phyloP scores from a whole-genome alignment of 1,140 invertebrate genomes.

The Drosophila obscura region DNA sequence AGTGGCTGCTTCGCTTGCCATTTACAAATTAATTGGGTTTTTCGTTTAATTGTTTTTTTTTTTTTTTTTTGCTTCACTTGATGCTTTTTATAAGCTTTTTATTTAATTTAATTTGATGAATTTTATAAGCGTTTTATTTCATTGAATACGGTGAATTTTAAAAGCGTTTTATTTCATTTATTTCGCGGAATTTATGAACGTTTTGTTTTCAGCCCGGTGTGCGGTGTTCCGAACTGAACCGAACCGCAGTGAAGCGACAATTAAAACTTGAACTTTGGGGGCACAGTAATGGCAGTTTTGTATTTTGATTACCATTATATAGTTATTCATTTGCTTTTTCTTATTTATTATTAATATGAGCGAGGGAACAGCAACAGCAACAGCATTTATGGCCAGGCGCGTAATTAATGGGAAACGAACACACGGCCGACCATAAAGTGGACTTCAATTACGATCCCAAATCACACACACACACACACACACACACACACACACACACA shows the following conservation, averaged over 20 bases:
- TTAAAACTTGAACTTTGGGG: slow-evolving; percentile 63
- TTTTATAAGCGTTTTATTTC: too few relatives aligned
- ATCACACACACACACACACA: slow-evolving; percentile 27
- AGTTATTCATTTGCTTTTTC: slow-evolving; percentile 68
- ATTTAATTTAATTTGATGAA: too few relatives aligned
- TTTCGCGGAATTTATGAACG: too few relatives aligned
- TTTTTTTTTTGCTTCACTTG: slow-evolving; percentile 4
- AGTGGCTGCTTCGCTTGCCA: slow-evolving; percentile 50
- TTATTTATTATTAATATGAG: slow-evolving; percentile 68
- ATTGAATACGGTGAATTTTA: too few relatives aligned
- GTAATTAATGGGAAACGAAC: slow-evolving; percentile 68
- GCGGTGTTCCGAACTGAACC: neutral
- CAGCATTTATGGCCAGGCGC: slow-evolving; percentile 40
- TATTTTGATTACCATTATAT: slow-evolving; percentile 56
- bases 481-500: slow-evolving; percentile 1
- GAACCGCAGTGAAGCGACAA: slow-evolving; percentile 49
- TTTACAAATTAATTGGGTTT: slow-evolving; percentile 58
- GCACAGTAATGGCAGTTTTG: slow-evolving; percentile 58
- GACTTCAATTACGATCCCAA: slow-evolving; percentile 60
- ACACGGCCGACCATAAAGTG: slow-evolving; percentile 60
- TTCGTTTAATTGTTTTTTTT: slow-evolving; percentile 66
- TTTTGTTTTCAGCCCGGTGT: too few relatives aligned
- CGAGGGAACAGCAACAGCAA: slow-evolving; percentile 20
- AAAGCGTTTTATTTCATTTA: too few relatives aligned
- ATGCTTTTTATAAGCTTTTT: slow-evolving; percentile 55